phyloP scores from a whole-genome alignment of 2,888 invertebrate genomes.

The Luffia ferchaultella region DNA sequence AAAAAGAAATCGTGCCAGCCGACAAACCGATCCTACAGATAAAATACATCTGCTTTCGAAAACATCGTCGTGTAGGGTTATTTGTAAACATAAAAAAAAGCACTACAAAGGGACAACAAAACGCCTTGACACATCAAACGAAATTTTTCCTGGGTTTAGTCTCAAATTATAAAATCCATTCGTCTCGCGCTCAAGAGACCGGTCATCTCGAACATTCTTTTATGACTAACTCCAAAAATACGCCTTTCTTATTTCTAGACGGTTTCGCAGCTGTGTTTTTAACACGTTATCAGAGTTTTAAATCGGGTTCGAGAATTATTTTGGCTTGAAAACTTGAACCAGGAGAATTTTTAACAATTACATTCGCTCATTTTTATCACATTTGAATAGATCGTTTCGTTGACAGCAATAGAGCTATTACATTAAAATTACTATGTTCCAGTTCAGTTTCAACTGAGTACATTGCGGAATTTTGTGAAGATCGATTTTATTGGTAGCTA shows the following conservation, averaged over 20 bases:
- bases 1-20: neutral
- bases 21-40: neutral
- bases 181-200: constrained; percentile 19
- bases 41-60: neutral
- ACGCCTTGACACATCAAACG: neutral
- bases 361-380: no score
- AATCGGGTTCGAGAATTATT: no score
- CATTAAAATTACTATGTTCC: no score
- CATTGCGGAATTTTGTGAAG: no score
- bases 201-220: constrained; percentile 17
- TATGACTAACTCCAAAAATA: constrained; percentile 13
- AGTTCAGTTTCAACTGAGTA: no score
- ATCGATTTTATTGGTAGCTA: no score
- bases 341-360: no score
- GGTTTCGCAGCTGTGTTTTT: constrained; percentile 15
- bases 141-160: constrained; percentile 14
- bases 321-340: no score
- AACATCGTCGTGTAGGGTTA: neutral
- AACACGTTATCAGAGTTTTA: no score
- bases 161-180: constrained; percentile 20
- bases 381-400: no score
- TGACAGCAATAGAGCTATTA: no score
- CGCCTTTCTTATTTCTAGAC: constrained; percentile 17
- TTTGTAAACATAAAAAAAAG: neutral
- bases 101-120: neutral